Evolutionary conservation across 2,113 vertebrate genomes (phyloP), one percentile per base, ranked within the genome.

Genomic region (Odocoileus hemionus): DNA sequence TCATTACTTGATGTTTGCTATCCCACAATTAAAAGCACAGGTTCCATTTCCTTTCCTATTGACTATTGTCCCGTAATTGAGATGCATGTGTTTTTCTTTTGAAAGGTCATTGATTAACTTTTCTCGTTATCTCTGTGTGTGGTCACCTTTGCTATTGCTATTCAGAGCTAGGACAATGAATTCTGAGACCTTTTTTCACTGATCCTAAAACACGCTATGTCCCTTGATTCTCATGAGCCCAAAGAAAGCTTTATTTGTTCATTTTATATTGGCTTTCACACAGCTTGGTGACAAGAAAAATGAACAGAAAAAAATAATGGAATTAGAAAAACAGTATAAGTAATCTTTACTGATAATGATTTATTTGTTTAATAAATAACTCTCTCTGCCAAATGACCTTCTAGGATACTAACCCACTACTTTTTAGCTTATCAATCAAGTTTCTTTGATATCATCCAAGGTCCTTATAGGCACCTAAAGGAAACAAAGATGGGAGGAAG

Each of bases 21-120:
- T 96, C 96, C 93, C 96, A 96, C 97, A 89, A 96, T 95, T 97
- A 97, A 96, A 96, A 95, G 74, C 88, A 17, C 60, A 86, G 80
- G 94, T 95, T 96, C 93, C 52, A 86, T 93, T 97, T 96, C 89
- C 91, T 96, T 94, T 95, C 50, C 83, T 93, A 92, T 97, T 96
- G 96, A 96, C 94, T 96, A 96, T 58, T 76, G 95, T 86, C 96
- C 95, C 95, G 94, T 97, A 95, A 96, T 94, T 89, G 93, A 98
- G 96, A 96, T 94, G 36, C 84, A 79, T 94, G 97, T 78, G 89
- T 67, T 96, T 97, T 93, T 79, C 86, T 79, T 96, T 93, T 94
- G 91, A 97, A 97, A 97, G 93, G 96, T 96, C 96, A 95, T 96
- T 94, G 86, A 98, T 96, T 97, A 97, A 98, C 95, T 97, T 97